Base-by-base conservation (phyloP, 2,113 vertebrate species). In the Todiramphus saurophagus region DNA sequence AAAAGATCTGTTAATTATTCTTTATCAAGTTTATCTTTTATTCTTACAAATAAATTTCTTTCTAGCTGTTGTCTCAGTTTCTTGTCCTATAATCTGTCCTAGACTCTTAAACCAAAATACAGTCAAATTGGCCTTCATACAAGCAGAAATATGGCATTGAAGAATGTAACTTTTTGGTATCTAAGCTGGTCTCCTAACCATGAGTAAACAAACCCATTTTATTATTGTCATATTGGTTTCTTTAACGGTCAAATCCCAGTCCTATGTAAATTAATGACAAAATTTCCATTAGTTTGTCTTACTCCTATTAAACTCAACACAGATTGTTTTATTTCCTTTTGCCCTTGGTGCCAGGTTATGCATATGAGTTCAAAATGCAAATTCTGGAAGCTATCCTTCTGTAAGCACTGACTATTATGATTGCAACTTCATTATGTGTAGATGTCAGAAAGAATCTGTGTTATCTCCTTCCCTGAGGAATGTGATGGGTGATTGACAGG, bases 391-490 rank as follows among this genome's bases (percentile, higher is more conserved):
- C 18, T 68, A 62, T 75, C 46, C 18, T 80, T 60, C 30, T 67
- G 25, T 89, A 63, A 78, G 39, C 86, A 72, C 23, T 89, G 76
- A 68, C 56, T 46, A 37, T 86, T 88, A 37, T 27, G 83, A 23
- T 2, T 89, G 76, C 56, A 94, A 10, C 39, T 88, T 70, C 58
- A 41, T 83, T 72, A 37, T 56, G 18, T 69, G 35, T 41, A 87
- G 56, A 60, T 95, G 83, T 82, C 94, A 83, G 72, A 93, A 95
- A 87, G 31, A 27, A 82, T 93, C 79, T 95, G 33, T 87, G 41
- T 95, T 66, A 35, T 60, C 75, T 91, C 53, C 60, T 89, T 94
- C 86, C 69, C 62, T 41, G 67, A 87, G 93, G 59, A 93, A 62
- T 62, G 21, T 44, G n/a, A 16, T 89, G 80, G 35, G 5, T 82